phyloP scores from a whole-genome alignment of 2,888 invertebrate species.

The Linnaemya vulpina region DNA sequence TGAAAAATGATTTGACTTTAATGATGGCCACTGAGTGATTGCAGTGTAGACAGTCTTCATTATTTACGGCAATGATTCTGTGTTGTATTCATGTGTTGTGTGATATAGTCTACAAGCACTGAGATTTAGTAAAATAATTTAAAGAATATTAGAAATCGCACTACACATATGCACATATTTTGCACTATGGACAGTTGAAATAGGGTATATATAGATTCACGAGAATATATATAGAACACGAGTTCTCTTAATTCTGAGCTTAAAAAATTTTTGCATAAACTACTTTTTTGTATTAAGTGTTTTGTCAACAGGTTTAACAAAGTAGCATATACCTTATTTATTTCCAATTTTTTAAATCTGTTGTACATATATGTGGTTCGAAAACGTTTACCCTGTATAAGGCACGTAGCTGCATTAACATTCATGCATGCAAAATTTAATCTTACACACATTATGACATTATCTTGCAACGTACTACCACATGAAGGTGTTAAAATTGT shows the following conservation, averaged over 20 bases:
- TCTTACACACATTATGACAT: constrained; percentile 64
- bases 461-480: constrained; percentile 70
- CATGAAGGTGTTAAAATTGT: constrained; percentile 80
- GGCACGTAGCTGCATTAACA: constrained; percentile 59
- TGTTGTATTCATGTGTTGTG: constrained; percentile 21
- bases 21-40: constrained; percentile 81
- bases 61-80: constrained; percentile 52
- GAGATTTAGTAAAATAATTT: constrained; percentile 30
- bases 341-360: neutral
- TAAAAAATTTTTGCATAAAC: too few relatives aligned
- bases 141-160: neutral
- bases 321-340: neutral
- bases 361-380: neutral
- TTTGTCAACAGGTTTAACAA: neutral
- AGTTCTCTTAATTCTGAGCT: too few relatives aligned
- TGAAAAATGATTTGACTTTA: constrained; percentile 83
- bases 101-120: constrained; percentile 56
- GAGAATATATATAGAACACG: too few relatives aligned
- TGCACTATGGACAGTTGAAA: neutral
- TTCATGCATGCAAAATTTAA: constrained; percentile 36
- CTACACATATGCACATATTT: constrained; percentile 1
- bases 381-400: constrained; percentile 25
- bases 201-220: too few relatives aligned
- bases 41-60: constrained; percentile 20
- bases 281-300: too few relatives aligned